These are phyloP conservation scores for Protobothrops flavoviridis DNA, from an alignment of 2,113 vertebrate genomes.

Conservation along the genomic window DNA sequence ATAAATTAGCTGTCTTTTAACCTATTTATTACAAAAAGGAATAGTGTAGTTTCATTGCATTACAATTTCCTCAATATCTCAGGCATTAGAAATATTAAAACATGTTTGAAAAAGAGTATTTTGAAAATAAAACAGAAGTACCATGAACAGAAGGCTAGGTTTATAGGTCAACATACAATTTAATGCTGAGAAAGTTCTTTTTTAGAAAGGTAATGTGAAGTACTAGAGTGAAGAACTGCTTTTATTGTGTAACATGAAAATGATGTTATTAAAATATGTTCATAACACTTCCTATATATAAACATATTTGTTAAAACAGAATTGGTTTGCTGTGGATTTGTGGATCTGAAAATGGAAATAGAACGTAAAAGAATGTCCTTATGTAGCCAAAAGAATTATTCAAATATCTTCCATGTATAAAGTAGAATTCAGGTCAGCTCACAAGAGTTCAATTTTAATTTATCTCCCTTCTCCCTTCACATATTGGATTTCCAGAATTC, in stretches of 20 bases:
- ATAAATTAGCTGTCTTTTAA: conserved; percentile 55
- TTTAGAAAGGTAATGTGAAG: conserved; percentile 30
- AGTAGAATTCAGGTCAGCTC: background rate
- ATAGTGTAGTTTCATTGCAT: background rate
- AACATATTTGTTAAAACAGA: background rate
- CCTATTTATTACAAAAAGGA: conserved; percentile 20
- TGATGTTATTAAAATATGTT: background rate
- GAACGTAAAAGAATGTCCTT: background rate
- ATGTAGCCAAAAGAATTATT: background rate
- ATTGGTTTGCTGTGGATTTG: background rate
- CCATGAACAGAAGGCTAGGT: background rate
- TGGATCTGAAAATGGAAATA: background rate
- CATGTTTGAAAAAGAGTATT: background rate
- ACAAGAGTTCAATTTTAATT: background rate
- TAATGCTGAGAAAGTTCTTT: conserved; percentile 31
- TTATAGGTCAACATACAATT: conserved; percentile 11
- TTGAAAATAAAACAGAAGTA: background rate
- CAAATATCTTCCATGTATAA: background rate
- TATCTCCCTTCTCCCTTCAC: background rate
- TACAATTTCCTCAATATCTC: conserved; percentile 16
- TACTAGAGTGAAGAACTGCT: background rate
- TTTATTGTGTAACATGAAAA: background rate
- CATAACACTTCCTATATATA: background rate
- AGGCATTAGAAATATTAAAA: background rate
- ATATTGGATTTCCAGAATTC: background rate